Evolutionary conservation across 2,888 invertebrate species (phyloP).

Genomic region (Erebia ligea): DNA sequence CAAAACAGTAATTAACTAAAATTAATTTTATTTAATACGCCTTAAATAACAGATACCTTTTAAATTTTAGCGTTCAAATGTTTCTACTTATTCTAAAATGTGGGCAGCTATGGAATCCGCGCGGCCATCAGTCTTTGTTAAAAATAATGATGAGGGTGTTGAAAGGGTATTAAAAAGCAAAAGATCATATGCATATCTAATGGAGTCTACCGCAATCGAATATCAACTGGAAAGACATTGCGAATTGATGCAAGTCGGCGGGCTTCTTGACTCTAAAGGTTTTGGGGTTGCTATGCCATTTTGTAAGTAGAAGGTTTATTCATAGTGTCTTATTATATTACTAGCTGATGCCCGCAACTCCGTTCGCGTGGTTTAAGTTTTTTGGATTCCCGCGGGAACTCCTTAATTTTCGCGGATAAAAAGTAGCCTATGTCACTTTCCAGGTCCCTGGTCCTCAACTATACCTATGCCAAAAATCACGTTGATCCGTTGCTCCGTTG

Average conservation of each 20-base stretch:
- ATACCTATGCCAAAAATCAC: no score
- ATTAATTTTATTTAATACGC: not conserved
- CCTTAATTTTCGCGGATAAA: no score
- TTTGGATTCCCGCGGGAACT: no score
- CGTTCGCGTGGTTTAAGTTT: no score
- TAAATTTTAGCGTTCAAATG: conserved; percentile 88
- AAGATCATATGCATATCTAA: conserved; percentile 94
- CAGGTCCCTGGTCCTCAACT: no score
- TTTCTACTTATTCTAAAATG: conserved; percentile 95
- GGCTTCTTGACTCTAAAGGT: conserved; percentile 92
- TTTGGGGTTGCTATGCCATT: conserved; percentile 96
- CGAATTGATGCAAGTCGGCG: conserved; percentile 91
- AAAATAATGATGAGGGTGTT: conserved; percentile 93
- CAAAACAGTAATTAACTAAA: not conserved
- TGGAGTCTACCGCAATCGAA: conserved; percentile 98
- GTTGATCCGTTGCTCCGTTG: no score
- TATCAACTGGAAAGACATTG: conserved; percentile 94
- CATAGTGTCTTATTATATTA: no score
- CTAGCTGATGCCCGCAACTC: no score
- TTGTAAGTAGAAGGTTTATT: conserved; percentile 82
- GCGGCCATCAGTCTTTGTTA: conserved; percentile 91
- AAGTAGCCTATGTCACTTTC: no score
- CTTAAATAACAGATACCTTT: not conserved
- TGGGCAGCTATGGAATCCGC: conserved; percentile 95
- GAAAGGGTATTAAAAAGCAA: conserved; percentile 91